Base-by-base conservation (phyloP, 2,888 invertebrate species). In the Panzeria rudis region DNA sequence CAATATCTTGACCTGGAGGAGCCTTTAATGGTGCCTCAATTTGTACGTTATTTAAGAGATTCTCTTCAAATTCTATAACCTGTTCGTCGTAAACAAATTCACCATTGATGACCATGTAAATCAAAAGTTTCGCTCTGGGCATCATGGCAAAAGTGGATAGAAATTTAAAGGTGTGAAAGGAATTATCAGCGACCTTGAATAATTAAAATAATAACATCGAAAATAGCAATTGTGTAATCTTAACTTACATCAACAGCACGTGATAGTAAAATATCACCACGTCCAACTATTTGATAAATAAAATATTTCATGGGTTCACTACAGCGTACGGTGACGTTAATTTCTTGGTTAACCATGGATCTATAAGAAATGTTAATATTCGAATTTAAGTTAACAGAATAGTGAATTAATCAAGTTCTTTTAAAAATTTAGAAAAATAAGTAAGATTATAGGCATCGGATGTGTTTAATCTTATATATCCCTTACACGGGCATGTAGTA, bases 1-100 rank as follows among this genome's bases (percentile, higher is more conserved):
- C 96, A 8, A 98, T 95, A 85, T 95, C 94, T 50, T 95, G 95
- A 59, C 96, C 97, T 0, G 98, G 98, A 44, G 95, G 95, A 0
- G 95, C 95, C 91, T 95, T 95, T 4, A 94, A 86, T 3, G 94
- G 94, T 0, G 96, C 93, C 87, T 95, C 94, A 5, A 97, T 93
- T 72, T 96, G 95, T 41, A 97, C 96, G 91, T 95, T 95, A 91
- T 98, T 98, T 89, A 96, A 95, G 75, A 98, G 93, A 52, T 96
- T 93, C 71, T 96, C 96, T 64, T 96, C 95, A 0, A 96, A 94
- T 87, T 97, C 96, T 86, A 97, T 96, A 88, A 97, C 96, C 56
- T 98, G 93, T 7, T 98, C 96, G 90, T 99, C 98, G 1, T 98
- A 97, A 32, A 99, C 95, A 62, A 97, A 93, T 91, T 98, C 96